Evolutionary conservation across 1,140 invertebrate genomes (phyloP).

Genomic region (Akabosia matsudoensis): DNA sequence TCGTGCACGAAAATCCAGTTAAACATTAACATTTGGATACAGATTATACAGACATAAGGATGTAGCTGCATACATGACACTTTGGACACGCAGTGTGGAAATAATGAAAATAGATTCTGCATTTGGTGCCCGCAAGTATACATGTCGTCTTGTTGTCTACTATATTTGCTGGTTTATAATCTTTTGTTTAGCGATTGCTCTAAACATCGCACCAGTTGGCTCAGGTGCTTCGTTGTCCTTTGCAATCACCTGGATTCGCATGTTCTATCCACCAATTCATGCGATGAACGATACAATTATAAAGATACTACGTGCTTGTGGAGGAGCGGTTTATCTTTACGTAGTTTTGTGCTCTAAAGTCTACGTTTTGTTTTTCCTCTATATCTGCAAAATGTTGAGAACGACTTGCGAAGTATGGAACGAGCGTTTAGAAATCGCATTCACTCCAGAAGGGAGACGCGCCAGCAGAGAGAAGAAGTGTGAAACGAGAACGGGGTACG

Average conservation of each 20-base stretch:
- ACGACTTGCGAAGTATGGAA: conserved; percentile 35
- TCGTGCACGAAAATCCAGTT: no score
- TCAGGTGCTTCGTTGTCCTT: conserved; percentile 15
- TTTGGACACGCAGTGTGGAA: conserved; percentile 29
- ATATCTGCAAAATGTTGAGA: conserved; percentile 26
- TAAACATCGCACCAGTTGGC: conserved; percentile 3
- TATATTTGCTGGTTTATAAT: conserved; percentile 11
- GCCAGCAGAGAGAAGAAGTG: conserved; percentile 19
- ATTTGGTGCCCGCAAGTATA: neutral
- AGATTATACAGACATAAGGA: neutral
- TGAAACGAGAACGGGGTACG: conserved; percentile 31
- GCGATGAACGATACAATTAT: neutral
- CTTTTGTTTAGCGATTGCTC: neutral
- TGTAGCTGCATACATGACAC: conserved; percentile 13
- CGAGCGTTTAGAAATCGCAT: conserved; percentile 28
- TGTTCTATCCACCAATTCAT: conserved; percentile 1
- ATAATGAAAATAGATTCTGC: conserved; percentile 29
- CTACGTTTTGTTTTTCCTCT: conserved; percentile 28
- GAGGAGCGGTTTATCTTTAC: conserved; percentile 23
- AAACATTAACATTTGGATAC: no score
- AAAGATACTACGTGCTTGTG: neutral
- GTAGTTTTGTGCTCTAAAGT: conserved; percentile 28
- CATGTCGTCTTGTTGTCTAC: neutral
- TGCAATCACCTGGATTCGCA: conserved; percentile 2
- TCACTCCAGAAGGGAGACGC: conserved; percentile 14